These are phyloP conservation scores for Chironomus tepperi DNA, from an alignment of 1,140 invertebrate genomes.

Conservation along the genomic window DNA sequence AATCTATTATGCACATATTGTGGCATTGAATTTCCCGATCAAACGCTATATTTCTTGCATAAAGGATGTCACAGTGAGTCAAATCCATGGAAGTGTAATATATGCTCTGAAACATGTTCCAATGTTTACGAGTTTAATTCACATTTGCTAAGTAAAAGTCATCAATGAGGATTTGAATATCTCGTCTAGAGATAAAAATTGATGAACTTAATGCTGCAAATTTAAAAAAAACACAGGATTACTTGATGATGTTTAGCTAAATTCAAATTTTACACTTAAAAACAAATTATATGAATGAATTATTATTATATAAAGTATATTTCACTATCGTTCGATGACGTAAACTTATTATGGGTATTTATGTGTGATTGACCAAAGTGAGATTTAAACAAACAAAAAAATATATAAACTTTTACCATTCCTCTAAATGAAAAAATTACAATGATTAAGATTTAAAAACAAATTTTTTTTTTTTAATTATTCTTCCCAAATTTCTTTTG, in stretches of 20 bases:
- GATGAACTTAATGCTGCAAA: background rate
- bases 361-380: constrained; percentile 23
- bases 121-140: constrained; percentile 96
- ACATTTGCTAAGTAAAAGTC: constrained; percentile 87
- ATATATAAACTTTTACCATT: background rate
- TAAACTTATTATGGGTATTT: background rate
- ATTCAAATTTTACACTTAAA: constrained; percentile 16
- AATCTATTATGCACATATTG: constrained; percentile 75
- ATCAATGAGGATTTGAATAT: constrained; percentile 52
- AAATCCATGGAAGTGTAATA: constrained; percentile 97
- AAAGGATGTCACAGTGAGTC: constrained; percentile 94
- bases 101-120: constrained; percentile 86
- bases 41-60: constrained; percentile 91
- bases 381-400: background rate
- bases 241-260: constrained; percentile 14
- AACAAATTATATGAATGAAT: background rate
- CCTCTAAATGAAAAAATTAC: background rate
- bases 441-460: background rate
- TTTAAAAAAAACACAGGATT: background rate
- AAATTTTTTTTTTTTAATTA: background rate
- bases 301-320: background rate
- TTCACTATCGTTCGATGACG: constrained; percentile 19
- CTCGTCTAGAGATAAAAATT: background rate
- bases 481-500: background rate
- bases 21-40: constrained; percentile 89